These are phyloP conservation scores for Trachymyrmex septentrionalis DNA, from an alignment of 1,140 invertebrate genomes.

Conservation along the genomic window DNA sequence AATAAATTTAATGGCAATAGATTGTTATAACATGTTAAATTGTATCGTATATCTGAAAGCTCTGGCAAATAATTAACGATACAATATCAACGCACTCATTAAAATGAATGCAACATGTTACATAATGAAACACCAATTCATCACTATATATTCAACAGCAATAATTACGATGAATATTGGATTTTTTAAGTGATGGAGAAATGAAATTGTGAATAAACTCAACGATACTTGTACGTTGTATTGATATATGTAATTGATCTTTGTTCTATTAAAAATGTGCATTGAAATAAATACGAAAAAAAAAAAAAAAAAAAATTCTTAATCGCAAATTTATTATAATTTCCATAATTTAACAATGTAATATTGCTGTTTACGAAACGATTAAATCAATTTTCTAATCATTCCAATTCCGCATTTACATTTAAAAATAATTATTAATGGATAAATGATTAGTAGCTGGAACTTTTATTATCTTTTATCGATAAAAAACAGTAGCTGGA, in stretches of 20 bases:
- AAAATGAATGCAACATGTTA: background rate
- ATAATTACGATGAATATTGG: slow-evolving; percentile 27
- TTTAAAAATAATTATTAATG: background rate
- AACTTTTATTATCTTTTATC: background rate
- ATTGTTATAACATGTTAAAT: background rate
- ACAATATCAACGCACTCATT: slow-evolving; percentile 9
- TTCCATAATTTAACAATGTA: background rate
- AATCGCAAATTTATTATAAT: background rate
- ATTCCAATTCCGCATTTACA: background rate
- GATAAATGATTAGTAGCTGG: background rate
- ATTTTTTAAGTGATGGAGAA: background rate
- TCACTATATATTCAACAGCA: background rate
- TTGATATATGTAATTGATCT: slow-evolving; percentile 12
- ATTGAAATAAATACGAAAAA: background rate
- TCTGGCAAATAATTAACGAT: slow-evolving; percentile 31
- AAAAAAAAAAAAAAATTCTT: background rate
- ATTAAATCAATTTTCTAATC: slow-evolving; percentile 14
- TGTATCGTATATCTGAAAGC: background rate
- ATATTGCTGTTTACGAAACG: background rate
- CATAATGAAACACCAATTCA: slow-evolving; percentile 14
- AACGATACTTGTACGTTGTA: background rate
- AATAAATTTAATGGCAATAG: background rate
- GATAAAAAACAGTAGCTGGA: background rate
- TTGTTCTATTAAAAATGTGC: background rate
- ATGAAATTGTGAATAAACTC: background rate